Percentiles rank a stretch among this genome's conserved stretches.
Conservation (phyloP, 2,888 invertebrate genomes). For the Horisme vitalbata region DNA sequence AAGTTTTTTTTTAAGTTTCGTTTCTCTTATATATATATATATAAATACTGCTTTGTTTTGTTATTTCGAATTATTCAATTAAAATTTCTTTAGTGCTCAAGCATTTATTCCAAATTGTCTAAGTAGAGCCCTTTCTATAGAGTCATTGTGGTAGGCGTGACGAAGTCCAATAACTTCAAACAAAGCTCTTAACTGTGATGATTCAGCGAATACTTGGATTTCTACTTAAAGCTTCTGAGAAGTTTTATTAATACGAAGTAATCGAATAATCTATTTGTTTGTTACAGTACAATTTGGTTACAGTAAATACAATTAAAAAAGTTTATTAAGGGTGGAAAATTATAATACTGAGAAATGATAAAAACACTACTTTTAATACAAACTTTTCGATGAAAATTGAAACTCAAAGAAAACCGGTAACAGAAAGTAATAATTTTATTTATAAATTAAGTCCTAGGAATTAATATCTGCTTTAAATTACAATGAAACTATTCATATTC, state of each 20-base stretch:
- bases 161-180: constrained; percentile 61
- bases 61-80: constrained; percentile 54
- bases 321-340: too few species aligned
- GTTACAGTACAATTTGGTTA: too few species aligned
- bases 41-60: too few species aligned
- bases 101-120: constrained; percentile 60
- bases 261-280: constrained; percentile 8
- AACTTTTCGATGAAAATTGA: too few species aligned
- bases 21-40: constrained; percentile 4
- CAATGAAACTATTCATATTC: too few species aligned
- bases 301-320: not conserved
- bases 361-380: too few species aligned
- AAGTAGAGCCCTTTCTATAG: constrained; percentile 59
- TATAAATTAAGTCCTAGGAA: too few species aligned
- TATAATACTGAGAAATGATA: too few species aligned
- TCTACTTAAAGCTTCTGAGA: constrained; percentile 31
- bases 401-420: too few species aligned
- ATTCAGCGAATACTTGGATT: constrained; percentile 47
- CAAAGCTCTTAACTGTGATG: constrained; percentile 73
- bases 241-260: constrained; percentile 9
- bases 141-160: constrained; percentile 68
- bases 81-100: constrained; percentile 53
- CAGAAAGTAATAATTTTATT: too few species aligned
- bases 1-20: constrained; percentile 1
- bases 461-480: too few species aligned